Conservation (phyloP, 2,113 vertebrate genomes). For the Megaceryle maxima region DNA sequence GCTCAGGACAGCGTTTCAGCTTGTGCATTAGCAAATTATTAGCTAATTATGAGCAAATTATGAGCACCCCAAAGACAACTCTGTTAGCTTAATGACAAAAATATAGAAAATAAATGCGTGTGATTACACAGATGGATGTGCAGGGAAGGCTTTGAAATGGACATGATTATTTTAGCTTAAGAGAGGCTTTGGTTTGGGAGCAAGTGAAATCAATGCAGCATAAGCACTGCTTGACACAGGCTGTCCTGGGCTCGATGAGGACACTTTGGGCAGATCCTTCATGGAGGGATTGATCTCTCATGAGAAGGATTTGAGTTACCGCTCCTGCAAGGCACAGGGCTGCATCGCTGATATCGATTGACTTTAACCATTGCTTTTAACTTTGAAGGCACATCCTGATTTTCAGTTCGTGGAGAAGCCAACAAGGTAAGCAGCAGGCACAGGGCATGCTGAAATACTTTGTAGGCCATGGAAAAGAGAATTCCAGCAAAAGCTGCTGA, state of each 20-base stretch:
- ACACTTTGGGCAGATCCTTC: neutral
- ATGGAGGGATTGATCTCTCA: accelerated
- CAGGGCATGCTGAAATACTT: neutral
- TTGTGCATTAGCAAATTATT: neutral
- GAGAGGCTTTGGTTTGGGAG: neutral
- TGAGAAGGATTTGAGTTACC: neutral
- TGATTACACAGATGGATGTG: neutral
- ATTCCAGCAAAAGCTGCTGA: neutral
- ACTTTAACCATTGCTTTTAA: neutral
- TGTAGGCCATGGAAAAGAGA: neutral
- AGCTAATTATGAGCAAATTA: neutral
- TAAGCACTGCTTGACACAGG: neutral
- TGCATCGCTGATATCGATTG: neutral
- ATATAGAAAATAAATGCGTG: neutral
- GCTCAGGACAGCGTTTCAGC: neutral
- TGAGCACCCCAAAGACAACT: neutral
- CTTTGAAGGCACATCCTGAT: neutral
- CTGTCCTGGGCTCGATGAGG: neutral
- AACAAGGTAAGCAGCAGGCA: neutral
- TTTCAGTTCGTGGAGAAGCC: neutral
- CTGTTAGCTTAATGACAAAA: neutral
- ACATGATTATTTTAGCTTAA: neutral
- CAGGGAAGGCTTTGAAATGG: neutral
- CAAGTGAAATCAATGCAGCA: neutral
- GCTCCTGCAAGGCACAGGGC: neutral